These are phyloP conservation scores for Acanthosepion lycidas DNA, from an alignment of 2,888 invertebrate genomes.

Conservation along the genomic window DNA sequence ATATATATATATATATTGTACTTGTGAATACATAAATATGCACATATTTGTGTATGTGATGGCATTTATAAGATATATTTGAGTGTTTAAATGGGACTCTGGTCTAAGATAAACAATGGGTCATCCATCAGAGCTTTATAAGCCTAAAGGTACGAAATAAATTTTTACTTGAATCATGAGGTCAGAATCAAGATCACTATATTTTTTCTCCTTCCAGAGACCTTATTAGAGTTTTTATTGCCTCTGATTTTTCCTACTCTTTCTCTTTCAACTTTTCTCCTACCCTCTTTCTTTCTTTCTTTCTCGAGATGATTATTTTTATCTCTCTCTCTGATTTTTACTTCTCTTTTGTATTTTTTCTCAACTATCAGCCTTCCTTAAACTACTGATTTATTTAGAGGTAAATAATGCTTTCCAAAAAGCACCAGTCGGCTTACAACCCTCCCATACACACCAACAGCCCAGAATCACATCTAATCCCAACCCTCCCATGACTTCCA, in stretches of 20 bases:
- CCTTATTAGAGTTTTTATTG: not conserved
- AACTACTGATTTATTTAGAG: not conserved
- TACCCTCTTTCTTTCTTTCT: too few relatives aligned
- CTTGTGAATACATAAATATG: too few relatives aligned
- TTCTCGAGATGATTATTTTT: too few relatives aligned
- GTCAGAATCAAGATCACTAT: not conserved
- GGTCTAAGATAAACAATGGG: not conserved
- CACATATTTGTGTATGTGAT: too few relatives aligned
- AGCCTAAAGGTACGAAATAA: not conserved
- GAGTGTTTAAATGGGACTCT: not conserved
- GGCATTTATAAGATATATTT: not conserved
- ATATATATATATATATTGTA: too few relatives aligned
- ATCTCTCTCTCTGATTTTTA: not conserved
- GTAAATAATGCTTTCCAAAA: not conserved
- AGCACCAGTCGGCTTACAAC: not conserved
- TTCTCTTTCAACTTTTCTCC: too few relatives aligned
- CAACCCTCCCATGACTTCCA: not conserved
- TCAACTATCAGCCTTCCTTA: not conserved
- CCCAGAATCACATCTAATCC: not conserved
- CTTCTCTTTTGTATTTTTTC: not conserved
- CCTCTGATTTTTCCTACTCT: not conserved
- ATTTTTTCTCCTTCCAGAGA: not conserved
- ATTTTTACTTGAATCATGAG: not conserved
- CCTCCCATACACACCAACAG: not conserved
- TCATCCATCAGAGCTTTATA: not conserved